Conservation (phyloP, 2,888 invertebrate genomes). For the Tricholauxania praeusta region DNA sequence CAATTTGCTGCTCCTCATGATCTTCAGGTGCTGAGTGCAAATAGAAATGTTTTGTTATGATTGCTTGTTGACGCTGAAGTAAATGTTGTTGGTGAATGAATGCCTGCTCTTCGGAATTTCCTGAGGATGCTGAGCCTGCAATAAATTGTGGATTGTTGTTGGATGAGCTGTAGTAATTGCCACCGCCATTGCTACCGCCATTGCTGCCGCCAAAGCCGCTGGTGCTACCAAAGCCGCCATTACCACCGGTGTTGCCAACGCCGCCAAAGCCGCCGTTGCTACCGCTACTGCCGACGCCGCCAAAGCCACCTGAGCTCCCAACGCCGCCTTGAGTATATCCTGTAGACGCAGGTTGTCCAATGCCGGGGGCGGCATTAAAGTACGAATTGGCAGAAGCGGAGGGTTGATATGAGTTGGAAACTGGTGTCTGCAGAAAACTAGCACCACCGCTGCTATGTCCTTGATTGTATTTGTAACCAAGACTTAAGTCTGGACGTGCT, state of each 20-base stretch:
- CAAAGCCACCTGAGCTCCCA: background rate
- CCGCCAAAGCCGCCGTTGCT: background rate
- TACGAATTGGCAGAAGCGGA: conserved; percentile 55
- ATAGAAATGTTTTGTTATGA: conserved; percentile 64
- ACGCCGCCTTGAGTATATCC: background rate
- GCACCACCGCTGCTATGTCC: conserved; percentile 50
- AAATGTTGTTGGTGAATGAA: conserved; percentile 47
- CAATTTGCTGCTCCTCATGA: conserved; percentile 61
- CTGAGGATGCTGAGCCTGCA: conserved; percentile 38
- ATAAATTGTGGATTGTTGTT: conserved; percentile 39
- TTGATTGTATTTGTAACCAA: conserved; percentile 58
- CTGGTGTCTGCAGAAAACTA: conserved; percentile 48
- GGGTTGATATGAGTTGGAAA: conserved; percentile 52
- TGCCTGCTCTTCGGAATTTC: conserved; percentile 54
- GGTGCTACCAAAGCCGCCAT: background rate
- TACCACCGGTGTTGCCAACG: background rate
- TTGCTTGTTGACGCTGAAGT: conserved; percentile 57
- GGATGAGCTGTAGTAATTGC: conserved; percentile 28
- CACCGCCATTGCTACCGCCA: conserved; percentile 5
- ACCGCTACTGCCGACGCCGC: background rate
- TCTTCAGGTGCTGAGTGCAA: conserved; percentile 65
- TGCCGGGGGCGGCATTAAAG: conserved; percentile 48
- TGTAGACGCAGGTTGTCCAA: conserved; percentile 47
- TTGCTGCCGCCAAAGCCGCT: background rate
- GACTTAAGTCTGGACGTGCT: conserved; percentile 61